These are phyloP conservation scores for Lottia scabra DNA, from an alignment of 2,888 invertebrate species.

Conservation along the genomic window DNA sequence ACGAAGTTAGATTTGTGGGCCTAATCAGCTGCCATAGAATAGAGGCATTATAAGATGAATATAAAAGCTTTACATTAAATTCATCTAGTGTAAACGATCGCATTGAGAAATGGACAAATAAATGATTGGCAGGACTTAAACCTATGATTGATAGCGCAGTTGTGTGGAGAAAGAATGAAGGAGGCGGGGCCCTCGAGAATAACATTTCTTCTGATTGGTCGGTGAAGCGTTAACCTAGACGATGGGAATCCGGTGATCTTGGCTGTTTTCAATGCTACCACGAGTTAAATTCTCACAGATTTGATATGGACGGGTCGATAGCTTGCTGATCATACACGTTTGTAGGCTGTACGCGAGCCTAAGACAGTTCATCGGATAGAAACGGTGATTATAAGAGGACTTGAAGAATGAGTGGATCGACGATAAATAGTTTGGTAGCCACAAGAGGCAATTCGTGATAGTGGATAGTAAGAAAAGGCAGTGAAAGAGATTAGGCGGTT, in stretches of 20 bases:
- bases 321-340: not conserved
- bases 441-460: not conserved
- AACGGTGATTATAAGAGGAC: not conserved
- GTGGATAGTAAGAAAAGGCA: not conserved
- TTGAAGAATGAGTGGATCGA: not conserved
- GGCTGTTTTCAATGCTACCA: slow-evolving; percentile 21
- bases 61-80: slow-evolving; percentile 14
- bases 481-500: not conserved
- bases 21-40: too few relatives aligned
- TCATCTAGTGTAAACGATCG: slow-evolving; percentile 19
- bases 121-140: slow-evolving; percentile 55
- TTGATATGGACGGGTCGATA: slow-evolving; percentile 11
- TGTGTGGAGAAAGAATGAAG: slow-evolving; percentile 36
- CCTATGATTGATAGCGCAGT: slow-evolving; percentile 51
- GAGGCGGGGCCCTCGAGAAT: slow-evolving; percentile 47
- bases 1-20: too few relatives aligned
- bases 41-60: slow-evolving; percentile 14
- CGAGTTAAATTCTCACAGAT: slow-evolving; percentile 21
- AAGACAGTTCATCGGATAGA: not conserved
- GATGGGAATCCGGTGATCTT: not conserved
- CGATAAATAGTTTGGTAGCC: not conserved
- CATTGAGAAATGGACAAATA: slow-evolving; percentile 46
- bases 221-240: not conserved
- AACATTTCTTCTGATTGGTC: slow-evolving; percentile 41
- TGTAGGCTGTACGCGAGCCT: not conserved